Base-by-base conservation (phyloP, 2,113 vertebrate species). In the Mustela lutreola region DNA sequence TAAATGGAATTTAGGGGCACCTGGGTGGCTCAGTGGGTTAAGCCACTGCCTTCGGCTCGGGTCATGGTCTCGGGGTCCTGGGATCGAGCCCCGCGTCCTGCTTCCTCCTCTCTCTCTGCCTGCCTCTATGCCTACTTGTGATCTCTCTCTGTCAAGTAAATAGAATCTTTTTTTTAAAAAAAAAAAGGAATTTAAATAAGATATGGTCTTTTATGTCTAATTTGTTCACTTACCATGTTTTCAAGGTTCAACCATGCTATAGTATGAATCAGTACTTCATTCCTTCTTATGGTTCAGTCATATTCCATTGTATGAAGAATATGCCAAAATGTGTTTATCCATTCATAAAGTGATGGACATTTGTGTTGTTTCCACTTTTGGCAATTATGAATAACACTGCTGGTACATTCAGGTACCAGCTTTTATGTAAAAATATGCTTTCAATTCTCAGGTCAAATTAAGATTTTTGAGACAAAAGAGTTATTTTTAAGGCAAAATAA, bases 401-500 rank as follows among this genome's bases (percentile, higher is more conserved):
- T 87, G 28, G 39, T 89, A 2, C 56, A 80, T 63, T 70, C 65
- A 48, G n/a, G 19, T 31, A 36, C 11, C 88, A 56, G 12, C 21
- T 91, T 67, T 90, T 73, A 60, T 65, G 14, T 83, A 67, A 93
- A 88, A 93, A 71, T 50, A 39, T 39, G 9, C 65, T 84, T 91
- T 91, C 65, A 80, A 14, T 75, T 89, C 48, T 53, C 48, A 21
- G 33, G 24, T 42, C 42, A 75, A 88, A 83, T 83, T 94, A 91
- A 70, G 91, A 90, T 42, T 88, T 88, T 91, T 82, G 78, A 80
- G 70, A 80, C 31, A 84, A 95, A 60, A 60, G 89, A 89, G 53
- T 71, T 65, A 48, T 42, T 80, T 93, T 95, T 33, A 89, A 73
- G 45, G 63, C 5, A 81, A 93, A 93, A 75, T 83, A 42, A 62